phyloP scores from a whole-genome alignment of 2,113 vertebrate species.

The Numenius arquata region DNA sequence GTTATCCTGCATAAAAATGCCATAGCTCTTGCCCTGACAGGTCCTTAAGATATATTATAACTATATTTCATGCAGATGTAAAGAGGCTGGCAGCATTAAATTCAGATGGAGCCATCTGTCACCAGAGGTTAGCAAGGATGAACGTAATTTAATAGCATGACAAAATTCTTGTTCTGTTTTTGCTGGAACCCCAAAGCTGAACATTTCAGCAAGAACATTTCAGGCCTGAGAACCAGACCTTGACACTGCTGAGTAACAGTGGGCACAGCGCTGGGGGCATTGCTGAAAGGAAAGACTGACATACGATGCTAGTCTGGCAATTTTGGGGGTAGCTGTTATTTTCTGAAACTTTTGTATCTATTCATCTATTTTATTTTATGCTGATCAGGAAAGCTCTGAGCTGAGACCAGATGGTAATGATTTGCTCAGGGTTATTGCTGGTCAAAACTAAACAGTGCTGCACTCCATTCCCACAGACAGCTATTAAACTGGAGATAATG shows the following conservation, averaged over 20 bases:
- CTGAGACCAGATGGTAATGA: slow-evolving; percentile 35
- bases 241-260: not conserved
- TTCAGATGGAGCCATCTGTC: not conserved
- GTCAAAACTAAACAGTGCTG: not conserved
- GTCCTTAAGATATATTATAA: slow-evolving; percentile 15
- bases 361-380: slow-evolving; percentile 12
- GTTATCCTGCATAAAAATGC: not conserved
- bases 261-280: not conserved
- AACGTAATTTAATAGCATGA: slow-evolving; percentile 4
- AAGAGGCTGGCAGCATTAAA: slow-evolving; percentile 27
- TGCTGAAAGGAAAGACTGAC: not conserved
- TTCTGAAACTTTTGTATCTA: slow-evolving; percentile 1
- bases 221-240: not conserved
- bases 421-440: slow-evolving; percentile 37
- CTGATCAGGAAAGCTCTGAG: not conserved
- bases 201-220: not conserved
- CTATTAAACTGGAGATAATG: not conserved
- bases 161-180: not conserved
- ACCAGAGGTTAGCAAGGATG: slow-evolving; percentile 2
- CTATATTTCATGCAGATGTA: slow-evolving; percentile 31
- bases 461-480: not conserved
- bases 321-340: not conserved
- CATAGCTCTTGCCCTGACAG: not conserved
- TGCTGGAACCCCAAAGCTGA: not conserved
- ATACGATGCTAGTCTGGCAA: not conserved